Percentiles rank a stretch among this genome's conserved stretches.
These are phyloP conservation scores for Hirtodrosophila trivittata DNA, from an alignment of 2,888 invertebrate genomes.

Conservation along the genomic window DNA sequence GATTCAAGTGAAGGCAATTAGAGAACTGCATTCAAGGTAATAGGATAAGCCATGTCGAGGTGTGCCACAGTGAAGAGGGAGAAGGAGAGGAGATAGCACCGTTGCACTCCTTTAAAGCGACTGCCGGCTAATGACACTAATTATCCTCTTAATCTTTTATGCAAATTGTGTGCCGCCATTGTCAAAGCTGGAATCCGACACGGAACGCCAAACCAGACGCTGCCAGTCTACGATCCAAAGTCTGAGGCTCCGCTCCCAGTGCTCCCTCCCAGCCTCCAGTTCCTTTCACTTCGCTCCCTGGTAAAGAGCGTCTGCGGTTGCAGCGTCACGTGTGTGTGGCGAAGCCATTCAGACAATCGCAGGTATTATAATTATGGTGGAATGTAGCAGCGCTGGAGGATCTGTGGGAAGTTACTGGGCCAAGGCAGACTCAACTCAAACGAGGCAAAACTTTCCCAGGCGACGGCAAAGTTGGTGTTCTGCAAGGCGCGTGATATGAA, in stretches of 20 bases:
- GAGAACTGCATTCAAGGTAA: constrained; percentile 18
- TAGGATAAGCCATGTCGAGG: constrained; percentile 22
- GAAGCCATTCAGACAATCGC: constrained; percentile 71
- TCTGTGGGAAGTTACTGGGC: too few relatives aligned
- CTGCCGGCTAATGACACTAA: constrained; percentile 72
- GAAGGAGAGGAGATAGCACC: constrained; percentile 18
- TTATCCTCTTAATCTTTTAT: constrained; percentile 75
- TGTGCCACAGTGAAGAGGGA: not conserved
- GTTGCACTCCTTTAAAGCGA: constrained; percentile 35
- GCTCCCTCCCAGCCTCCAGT: not conserved
- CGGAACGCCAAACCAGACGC: not conserved
- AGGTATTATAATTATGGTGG: constrained; percentile 68
- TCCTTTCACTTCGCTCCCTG: not conserved
- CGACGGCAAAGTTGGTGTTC: constrained; percentile 63
- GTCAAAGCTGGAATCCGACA: constrained; percentile 37
- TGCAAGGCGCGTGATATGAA: constrained; percentile 69
- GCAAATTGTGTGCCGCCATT: constrained; percentile 63
- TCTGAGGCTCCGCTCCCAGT: not conserved
- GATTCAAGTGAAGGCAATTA: constrained; percentile 47
- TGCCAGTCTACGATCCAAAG: not conserved
- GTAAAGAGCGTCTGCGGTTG: constrained; percentile 51
- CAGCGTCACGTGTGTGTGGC: constrained; percentile 65
- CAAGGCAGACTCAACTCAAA: constrained; percentile 19
- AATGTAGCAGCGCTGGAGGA: constrained; percentile 5
- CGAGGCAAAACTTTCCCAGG: constrained; percentile 51